phyloP scores from a whole-genome alignment of 2,888 invertebrate genomes.

The Blomia tropicalis region DNA sequence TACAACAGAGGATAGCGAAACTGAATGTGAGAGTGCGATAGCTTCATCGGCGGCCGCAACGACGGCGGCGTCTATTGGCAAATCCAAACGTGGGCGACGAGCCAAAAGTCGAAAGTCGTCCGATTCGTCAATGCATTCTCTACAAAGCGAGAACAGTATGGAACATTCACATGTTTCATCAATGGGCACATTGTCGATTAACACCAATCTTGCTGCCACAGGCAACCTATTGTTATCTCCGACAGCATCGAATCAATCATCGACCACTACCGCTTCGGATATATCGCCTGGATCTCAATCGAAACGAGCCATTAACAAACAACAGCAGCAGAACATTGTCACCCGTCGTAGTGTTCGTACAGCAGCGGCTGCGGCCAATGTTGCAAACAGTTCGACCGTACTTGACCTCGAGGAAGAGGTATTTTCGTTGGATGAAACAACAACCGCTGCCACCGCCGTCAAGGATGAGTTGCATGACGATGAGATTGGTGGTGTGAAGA shows the following conservation, averaged over 20 bases:
- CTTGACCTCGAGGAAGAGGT: constrained; percentile 11
- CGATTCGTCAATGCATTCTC: constrained; percentile 26
- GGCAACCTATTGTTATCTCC: constrained; percentile 11
- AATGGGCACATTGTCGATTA: neutral
- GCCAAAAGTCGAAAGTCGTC: constrained; percentile 30
- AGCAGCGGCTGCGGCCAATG: constrained; percentile 14
- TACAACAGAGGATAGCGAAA: constrained; percentile 25
- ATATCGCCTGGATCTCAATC: constrained; percentile 13
- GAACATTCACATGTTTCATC: neutral
- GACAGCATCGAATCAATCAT: neutral
- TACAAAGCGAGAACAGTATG: constrained; percentile 23
- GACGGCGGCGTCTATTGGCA: too few species aligned
- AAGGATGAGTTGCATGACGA: constrained; percentile 30
- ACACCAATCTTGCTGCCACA: constrained; percentile 14
- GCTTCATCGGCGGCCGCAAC: too few species aligned
- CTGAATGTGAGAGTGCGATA: constrained; percentile 21
- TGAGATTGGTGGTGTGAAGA: neutral
- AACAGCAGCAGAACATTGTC: constrained; percentile 13
- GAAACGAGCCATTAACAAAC: constrained; percentile 15
- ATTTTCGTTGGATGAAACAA: constrained; percentile 14
- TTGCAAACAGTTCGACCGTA: neutral
- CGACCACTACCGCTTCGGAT: neutral
- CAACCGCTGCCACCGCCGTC: neutral
- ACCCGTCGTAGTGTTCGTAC: constrained; percentile 23
- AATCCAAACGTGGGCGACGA: constrained; percentile 28